Base-by-base conservation (phyloP, 2,113 vertebrate species). In the Microtus oregoni region DNA sequence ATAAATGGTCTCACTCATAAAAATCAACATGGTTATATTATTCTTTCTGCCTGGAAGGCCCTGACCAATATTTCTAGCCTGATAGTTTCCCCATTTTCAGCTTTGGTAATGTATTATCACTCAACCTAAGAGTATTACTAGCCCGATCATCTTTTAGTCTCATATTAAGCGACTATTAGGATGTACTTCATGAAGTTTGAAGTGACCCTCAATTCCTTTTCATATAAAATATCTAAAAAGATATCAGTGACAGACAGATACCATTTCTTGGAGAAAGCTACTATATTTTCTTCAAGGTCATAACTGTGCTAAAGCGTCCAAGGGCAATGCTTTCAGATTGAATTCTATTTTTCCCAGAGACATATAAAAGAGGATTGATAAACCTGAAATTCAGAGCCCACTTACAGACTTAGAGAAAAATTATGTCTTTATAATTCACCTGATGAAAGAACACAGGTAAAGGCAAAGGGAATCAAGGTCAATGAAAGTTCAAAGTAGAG, bases 311-410 rank as follows among this genome's bases (percentile, higher is more conserved):
- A 91, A 95, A 96, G 94, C 47, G 86, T 97, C 83, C 89, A 98
- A 97, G 89, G 96, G 76, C 97, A 97, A 90, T 97, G 95, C 97
- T 98, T 96, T 94, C 85, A 92, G 94, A 95, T 78, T 87, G 94
- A 97, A 94, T 96, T 97, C 91, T 96, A 90, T 92, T 96, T 97
- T 97, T 97, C 47, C 72, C 68, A 47, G 13, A 95, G 94, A 93
- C 47, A 5, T 96, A 95, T 96, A 95, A 97, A 96, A 88, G 65
- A 96, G 96, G 91, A 97, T 97, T 97, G 96, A 97, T 97, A 98
- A 97, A 93, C 65, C 96, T 94, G 89, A 97, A 96, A 97, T 96
- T 97, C 97, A 97, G 94, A 94, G 93, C 14, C 82, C 83, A 97
- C 95, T 97, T 96, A 94, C 72, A 75, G 88, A 90, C 90, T 94